Percentiles rank a stretch among this genome's conserved stretches.
phyloP scores from a whole-genome alignment of 2,888 invertebrate genomes.

The Ptychoptera albimana region DNA sequence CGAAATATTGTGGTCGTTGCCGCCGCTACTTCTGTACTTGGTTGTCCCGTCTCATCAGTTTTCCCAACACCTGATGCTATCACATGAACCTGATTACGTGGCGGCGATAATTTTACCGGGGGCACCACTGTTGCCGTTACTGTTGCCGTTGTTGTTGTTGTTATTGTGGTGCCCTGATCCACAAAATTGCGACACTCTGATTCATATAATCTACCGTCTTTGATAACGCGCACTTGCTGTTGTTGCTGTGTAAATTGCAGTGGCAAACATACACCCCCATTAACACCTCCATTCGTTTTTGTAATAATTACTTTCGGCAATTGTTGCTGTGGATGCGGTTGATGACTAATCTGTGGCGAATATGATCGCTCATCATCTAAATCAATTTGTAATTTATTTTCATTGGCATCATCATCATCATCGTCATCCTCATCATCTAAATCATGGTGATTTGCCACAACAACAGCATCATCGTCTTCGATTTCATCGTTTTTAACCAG shows the following conservation, averaged over 20 bases:
- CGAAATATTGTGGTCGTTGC: constrained; percentile 13
- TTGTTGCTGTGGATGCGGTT: neutral
- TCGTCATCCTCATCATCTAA: too few species aligned
- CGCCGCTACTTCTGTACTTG: constrained; percentile 5
- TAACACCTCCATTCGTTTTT: neutral
- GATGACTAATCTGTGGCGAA: neutral
- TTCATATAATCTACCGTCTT: constrained; percentile 28
- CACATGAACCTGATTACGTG: constrained; percentile 21
- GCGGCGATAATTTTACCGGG: neutral
- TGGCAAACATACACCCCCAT: constrained; percentile 8
- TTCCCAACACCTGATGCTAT: constrained; percentile 18
- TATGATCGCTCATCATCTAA: too few species aligned
- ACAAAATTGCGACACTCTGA: neutral
- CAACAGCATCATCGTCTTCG: too few species aligned
- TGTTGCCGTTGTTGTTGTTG: constrained; percentile 6
- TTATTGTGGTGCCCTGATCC: constrained; percentile 6
- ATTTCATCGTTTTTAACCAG: too few species aligned
- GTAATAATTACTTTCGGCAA: neutral
- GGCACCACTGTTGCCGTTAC: constrained; percentile 7
- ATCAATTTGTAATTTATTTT: too few species aligned
- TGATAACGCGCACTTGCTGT: constrained; percentile 30
- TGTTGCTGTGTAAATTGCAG: constrained; percentile 11
- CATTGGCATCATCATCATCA: too few species aligned
- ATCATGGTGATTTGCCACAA: too few species aligned
- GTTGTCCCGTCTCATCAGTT: constrained; percentile 11